phyloP scores from a whole-genome alignment of 92 coral and sea anemone species.

The Galaxea fascicularis region DNA sequence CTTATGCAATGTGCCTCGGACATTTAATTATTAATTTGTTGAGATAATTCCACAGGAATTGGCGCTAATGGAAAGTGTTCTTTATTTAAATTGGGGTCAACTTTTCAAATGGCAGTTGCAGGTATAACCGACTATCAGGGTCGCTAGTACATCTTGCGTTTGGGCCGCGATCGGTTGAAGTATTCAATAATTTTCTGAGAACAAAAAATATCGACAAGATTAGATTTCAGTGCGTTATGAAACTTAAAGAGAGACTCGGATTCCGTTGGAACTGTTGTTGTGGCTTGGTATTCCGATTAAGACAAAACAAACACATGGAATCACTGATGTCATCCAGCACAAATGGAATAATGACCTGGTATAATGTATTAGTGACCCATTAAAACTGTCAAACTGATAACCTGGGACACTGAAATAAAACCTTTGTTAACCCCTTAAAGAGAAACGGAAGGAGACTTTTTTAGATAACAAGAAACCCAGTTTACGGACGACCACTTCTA shows the following conservation, averaged over 20 bases:
- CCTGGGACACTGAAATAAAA: neutral
- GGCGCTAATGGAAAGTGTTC: constrained; percentile 22
- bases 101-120: neutral
- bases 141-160: too few species aligned
- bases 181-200: too few species aligned
- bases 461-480: too few species aligned
- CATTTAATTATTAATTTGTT: constrained; percentile 50
- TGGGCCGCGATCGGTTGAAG: too few species aligned
- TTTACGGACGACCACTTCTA: too few species aligned
- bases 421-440: too few species aligned
- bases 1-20: constrained; percentile 16
- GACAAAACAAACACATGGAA: neutral
- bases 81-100: neutral
- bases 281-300: neutral
- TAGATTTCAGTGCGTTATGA: too few species aligned
- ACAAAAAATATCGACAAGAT: too few species aligned
- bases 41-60: constrained; percentile 50
- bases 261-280: neutral
- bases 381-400: neutral
- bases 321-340: neutral
- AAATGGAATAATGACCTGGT: neutral
- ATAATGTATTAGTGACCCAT: neutral
- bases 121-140: neutral
- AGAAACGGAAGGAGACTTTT: neutral
- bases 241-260: too few species aligned